Evolutionary conservation across 2,797 vertebrate genomes (phyloP).

Genomic region (Danio tinwini): DNA sequence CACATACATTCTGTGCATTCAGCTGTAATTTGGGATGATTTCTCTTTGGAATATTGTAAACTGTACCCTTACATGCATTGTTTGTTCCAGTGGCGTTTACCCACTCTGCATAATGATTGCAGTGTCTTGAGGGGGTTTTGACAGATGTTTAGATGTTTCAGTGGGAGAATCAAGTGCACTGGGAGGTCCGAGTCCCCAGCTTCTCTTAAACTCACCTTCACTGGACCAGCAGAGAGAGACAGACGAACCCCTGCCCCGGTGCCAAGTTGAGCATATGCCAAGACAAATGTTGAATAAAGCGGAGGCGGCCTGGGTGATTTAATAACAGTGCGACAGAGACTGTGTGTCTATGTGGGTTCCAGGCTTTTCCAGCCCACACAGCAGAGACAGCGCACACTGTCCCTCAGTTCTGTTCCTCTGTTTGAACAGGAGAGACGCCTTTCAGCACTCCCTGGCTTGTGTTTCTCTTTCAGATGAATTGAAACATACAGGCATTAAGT

Average conservation of each 20-base stretch:
- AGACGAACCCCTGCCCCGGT: conserved; percentile 45
- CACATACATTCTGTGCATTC: conserved; percentile 4
- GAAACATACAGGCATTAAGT: conserved; percentile 29
- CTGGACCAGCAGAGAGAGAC: conserved; percentile 41
- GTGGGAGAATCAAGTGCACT: conserved; percentile 37
- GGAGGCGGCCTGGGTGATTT: conserved; percentile 61
- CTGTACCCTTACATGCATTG: conserved; percentile 39
- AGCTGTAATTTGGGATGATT: conserved; percentile 57
- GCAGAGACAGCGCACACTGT: conserved; percentile 52
- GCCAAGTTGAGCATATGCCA: conserved; percentile 61
- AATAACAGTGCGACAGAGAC: conserved; percentile 60
- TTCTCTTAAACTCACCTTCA: conserved; percentile 56
- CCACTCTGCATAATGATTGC: conserved; percentile 65
- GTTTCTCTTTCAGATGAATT: conserved; percentile 44
- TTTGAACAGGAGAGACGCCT: conserved; percentile 49
- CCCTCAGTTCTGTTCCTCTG: conserved; percentile 45
- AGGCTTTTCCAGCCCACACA: conserved; percentile 45
- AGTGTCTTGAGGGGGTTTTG: conserved; percentile 66
- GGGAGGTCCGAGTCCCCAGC: conserved; percentile 43
- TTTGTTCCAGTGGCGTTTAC: conserved; percentile 40
- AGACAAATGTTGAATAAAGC: conserved; percentile 66
- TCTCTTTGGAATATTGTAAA: conserved; percentile 53
- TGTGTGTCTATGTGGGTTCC: conserved; percentile 53
- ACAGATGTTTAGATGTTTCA: conserved; percentile 61
- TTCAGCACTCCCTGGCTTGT: conserved; percentile 49